Evolutionary conservation across 2,113 vertebrate species (phyloP), one percentile per base, ranked within the genome.

Genomic region (Phrynosoma platyrhinos): DNA sequence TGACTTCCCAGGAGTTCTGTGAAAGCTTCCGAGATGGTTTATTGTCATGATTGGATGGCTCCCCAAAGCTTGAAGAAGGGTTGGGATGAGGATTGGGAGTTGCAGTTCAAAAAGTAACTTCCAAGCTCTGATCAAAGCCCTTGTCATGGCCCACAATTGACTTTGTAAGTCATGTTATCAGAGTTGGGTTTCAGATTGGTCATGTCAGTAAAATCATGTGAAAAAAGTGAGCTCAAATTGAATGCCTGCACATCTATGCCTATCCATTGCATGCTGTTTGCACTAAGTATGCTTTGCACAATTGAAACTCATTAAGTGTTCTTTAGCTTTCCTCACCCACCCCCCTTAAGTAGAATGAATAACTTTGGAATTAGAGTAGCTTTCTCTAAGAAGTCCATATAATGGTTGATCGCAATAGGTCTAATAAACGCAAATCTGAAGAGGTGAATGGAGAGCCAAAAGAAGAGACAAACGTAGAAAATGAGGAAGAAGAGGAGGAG

Each of bases 401-500:
- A 72, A 20, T 86, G 76, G 9, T 79, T 32, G 10, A 21, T 82
- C 0, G 25, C 53, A 58, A 0, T 91, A 98, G 98, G n/a, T 96
- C 97, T 88, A 84, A n/a, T 87, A 98, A 98, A 85, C 93, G 98
- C 84, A 98, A 98, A 86, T 98, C 98, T 0, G 97, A 98, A 18
- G 98, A 98, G 62, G 94, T 94, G 55, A 98, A 97, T 82, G 97
- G 96, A 68, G 97, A 98, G 14, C 96, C 1, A 25, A 88, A 88
- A 62, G 96, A 91, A 69, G 91, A 96, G 23, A 93, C 76, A 62
- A 96, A 92, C 10, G 32, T 85, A 52, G 96, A 96, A 42, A 91
- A 93, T 21, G 81, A 86, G 82, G 97, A 96, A 55, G 84, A 89
- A 1, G 83, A 87, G 52, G 90, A 89, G 8, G 90, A 91, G n/a